Percentiles rank a stretch among this genome's conserved stretches.
These are phyloP conservation scores for Heliangelus exortis DNA, from an alignment of 2,797 vertebrate species.

Conservation along the genomic window DNA sequence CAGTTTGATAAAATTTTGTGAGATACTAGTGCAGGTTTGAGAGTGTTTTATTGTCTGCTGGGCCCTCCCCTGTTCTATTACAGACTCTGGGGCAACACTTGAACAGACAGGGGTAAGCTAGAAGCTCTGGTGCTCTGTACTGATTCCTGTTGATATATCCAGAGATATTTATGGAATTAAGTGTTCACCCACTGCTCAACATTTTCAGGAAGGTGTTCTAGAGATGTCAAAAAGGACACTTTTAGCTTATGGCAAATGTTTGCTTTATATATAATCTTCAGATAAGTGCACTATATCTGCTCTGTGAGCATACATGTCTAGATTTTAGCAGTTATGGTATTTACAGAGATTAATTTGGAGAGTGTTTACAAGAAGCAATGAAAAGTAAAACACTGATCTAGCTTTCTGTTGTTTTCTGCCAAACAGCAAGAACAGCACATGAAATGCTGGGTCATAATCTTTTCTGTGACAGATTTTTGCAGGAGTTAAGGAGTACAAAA, in stretches of 20 bases:
- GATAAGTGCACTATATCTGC: constrained; percentile 17
- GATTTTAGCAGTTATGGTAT: constrained; percentile 7
- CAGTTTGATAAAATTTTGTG: not conserved
- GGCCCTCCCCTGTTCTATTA: not conserved
- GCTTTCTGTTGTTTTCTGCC: not conserved
- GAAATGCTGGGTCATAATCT: not conserved
- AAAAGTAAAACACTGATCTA: not conserved
- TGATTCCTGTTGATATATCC: not conserved
- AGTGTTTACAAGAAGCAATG: not conserved
- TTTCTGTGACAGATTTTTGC: not conserved
- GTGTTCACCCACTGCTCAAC: not conserved
- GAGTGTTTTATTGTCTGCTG: rapidly evolving
- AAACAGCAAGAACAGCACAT: not conserved
- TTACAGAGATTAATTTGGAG: not conserved
- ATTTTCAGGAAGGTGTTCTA: not conserved
- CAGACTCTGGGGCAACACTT: not conserved
- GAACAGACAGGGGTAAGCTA: not conserved
- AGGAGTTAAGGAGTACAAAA: not conserved
- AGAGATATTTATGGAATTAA: not conserved
- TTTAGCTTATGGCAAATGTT: not conserved
- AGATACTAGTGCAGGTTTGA: not conserved
- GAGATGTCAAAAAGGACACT: not conserved
- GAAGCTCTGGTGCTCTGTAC: not conserved
- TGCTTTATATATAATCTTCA: not conserved
- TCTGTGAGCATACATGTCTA: not conserved